Percentiles rank a stretch among this genome's conserved stretches.
These are phyloP conservation scores for Formica selysi DNA, from an alignment of 1,140 invertebrate genomes.

Conservation along the genomic window DNA sequence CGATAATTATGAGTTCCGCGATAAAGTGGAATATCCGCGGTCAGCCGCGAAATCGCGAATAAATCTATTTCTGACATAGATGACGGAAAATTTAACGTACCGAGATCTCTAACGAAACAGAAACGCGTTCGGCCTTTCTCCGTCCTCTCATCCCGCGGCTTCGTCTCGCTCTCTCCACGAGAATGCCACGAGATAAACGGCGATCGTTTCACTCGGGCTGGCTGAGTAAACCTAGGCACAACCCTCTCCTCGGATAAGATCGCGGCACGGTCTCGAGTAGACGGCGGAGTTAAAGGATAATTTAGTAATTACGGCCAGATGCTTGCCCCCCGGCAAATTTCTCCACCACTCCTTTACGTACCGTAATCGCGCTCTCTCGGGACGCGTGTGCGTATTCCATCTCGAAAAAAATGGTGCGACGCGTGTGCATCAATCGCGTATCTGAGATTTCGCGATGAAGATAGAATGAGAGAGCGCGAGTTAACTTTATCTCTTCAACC, in stretches of 20 bases:
- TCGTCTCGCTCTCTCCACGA: constrained; percentile 30
- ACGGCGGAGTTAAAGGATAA: constrained; percentile 76
- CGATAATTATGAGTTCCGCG: background rate
- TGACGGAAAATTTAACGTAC: constrained; percentile 53
- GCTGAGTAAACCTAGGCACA: constrained; percentile 74
- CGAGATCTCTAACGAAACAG: constrained; percentile 40
- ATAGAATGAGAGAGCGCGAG: background rate
- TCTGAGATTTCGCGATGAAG: background rate
- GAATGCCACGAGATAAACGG: constrained; percentile 69
- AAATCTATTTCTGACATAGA: constrained; percentile 9
- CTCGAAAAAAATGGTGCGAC: constrained; percentile 36
- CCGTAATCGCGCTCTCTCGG: constrained; percentile 54
- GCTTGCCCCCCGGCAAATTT: constrained; percentile 69
- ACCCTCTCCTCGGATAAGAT: constrained; percentile 74
- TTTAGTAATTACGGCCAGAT: constrained; percentile 78
- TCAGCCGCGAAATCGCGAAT: constrained; percentile 16
- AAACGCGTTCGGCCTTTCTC: background rate
- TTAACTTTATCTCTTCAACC: background rate
- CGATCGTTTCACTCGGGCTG: constrained; percentile 68
- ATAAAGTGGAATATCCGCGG: constrained; percentile 10
- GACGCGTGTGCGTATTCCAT: constrained; percentile 26
- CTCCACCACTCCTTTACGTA: constrained; percentile 67
- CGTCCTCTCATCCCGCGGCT: background rate
- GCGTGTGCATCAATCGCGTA: background rate
- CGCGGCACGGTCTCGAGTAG: constrained; percentile 73